Conservation (phyloP, 2,797 vertebrate genomes). For the Sternarchorhynchus goeldii region DNA sequence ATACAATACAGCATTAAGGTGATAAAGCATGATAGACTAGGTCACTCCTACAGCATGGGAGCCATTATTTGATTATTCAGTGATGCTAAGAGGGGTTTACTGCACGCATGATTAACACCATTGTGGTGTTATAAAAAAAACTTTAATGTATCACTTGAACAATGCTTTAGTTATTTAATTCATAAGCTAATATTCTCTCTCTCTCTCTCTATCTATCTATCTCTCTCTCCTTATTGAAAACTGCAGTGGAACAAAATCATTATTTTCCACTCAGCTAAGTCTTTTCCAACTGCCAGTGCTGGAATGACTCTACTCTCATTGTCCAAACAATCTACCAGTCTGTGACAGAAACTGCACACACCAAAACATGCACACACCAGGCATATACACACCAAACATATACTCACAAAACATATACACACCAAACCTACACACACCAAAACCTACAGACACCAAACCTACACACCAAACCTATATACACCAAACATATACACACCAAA, state of each 20-base stretch:
- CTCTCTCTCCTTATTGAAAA: background rate
- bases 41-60: constrained; percentile 10
- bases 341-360: background rate
- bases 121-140: background rate
- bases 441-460: too few relatives aligned
- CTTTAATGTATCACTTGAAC: constrained; percentile 3
- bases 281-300: background rate
- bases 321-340: background rate
- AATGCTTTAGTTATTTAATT: background rate
- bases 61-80: constrained; percentile 39
- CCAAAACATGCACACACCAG: background rate
- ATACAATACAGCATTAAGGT: constrained; percentile 18
- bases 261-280: constrained; percentile 14
- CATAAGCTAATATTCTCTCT: background rate
- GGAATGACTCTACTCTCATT: too few relatives aligned
- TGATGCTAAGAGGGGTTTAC: constrained; percentile 36
- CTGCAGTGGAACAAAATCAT: background rate
- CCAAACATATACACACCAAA: too few relatives aligned
- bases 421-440: too few relatives aligned
- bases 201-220: background rate
- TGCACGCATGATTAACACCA: constrained; percentile 37
- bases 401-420: too few relatives aligned
- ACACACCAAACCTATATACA: too few relatives aligned
- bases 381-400: too few relatives aligned
- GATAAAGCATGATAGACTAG: constrained; percentile 40